phyloP scores from a whole-genome alignment of 1,140 invertebrate genomes.

The Aphis gossypii region DNA sequence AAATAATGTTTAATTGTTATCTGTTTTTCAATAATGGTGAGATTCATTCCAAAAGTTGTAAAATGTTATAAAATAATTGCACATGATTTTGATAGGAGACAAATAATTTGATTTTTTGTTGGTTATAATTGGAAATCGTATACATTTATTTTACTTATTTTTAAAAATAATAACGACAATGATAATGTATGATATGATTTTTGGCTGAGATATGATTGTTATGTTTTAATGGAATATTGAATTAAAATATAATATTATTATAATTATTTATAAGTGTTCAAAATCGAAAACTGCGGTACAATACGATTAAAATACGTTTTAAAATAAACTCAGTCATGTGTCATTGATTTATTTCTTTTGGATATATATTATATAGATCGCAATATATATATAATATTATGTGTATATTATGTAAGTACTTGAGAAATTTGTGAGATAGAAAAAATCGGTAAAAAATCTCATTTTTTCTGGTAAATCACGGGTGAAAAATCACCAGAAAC shows the following conservation, averaged over 20 bases:
- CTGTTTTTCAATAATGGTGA: no score
- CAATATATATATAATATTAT: not conserved
- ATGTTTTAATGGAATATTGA: not conserved
- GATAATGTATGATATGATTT: not conserved
- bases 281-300: not conserved
- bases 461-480: not conserved
- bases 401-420: not conserved
- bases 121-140: not conserved
- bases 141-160: not conserved
- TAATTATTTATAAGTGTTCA: not conserved
- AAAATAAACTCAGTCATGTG: not conserved
- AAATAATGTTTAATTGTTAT: no score
- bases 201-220: not conserved
- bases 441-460: not conserved
- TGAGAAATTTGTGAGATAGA: not conserved
- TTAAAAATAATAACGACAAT: not conserved
- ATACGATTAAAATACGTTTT: not conserved
- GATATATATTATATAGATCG: not conserved
- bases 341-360: not conserved
- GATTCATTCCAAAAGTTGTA: not conserved
- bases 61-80: not conserved
- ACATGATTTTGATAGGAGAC: not conserved
- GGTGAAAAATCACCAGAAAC: not conserved
- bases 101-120: not conserved
- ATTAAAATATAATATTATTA: no score